Conservation (phyloP, 2,888 invertebrate genomes). For the Drosophila fulvimacula region DNA sequence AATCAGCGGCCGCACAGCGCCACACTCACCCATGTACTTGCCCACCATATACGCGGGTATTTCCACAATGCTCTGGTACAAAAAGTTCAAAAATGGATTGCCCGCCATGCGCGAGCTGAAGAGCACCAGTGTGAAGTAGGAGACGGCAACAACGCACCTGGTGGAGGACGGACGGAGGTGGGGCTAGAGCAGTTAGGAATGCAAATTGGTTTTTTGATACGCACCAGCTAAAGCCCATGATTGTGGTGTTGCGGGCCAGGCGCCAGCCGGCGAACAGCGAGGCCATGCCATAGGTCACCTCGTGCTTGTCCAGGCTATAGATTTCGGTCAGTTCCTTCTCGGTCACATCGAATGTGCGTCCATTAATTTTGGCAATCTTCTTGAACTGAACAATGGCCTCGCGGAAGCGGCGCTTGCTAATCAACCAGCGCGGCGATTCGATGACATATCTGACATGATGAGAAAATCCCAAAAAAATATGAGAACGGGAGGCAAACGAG, state of each 20-base stretch:
- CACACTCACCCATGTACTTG: conserved; percentile 84
- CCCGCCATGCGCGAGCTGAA: conserved; percentile 87
- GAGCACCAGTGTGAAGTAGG: conserved; percentile 86
- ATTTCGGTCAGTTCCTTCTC: conserved; percentile 85
- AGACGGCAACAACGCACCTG: conserved; percentile 86
- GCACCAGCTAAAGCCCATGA: conserved; percentile 87
- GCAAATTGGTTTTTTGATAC: conserved; percentile 67
- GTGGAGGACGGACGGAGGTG: not conserved
- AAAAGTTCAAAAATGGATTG: conserved; percentile 89
- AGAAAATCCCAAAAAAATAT: not conserved
- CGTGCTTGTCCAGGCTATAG: conserved; percentile 80
- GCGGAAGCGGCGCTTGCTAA: conserved; percentile 86
- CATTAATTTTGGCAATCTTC: conserved; percentile 86
- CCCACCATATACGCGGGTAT: conserved; percentile 88
- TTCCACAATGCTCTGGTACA: conserved; percentile 88
- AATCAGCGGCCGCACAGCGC: conserved; percentile 45
- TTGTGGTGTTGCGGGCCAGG: conserved; percentile 86
- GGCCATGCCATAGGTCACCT: conserved; percentile 86
- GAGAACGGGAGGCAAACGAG: not conserved
- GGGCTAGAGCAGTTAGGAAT: conserved; percentile 60
- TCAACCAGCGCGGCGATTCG: conserved; percentile 89
- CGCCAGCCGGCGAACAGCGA: conserved; percentile 87
- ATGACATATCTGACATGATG: conserved; percentile 86
- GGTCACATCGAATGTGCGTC: conserved; percentile 83
- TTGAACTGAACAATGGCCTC: conserved; percentile 86